phyloP scores from a whole-genome alignment of 2,888 invertebrate genomes.

The Zaprionus obscuricornis region DNA sequence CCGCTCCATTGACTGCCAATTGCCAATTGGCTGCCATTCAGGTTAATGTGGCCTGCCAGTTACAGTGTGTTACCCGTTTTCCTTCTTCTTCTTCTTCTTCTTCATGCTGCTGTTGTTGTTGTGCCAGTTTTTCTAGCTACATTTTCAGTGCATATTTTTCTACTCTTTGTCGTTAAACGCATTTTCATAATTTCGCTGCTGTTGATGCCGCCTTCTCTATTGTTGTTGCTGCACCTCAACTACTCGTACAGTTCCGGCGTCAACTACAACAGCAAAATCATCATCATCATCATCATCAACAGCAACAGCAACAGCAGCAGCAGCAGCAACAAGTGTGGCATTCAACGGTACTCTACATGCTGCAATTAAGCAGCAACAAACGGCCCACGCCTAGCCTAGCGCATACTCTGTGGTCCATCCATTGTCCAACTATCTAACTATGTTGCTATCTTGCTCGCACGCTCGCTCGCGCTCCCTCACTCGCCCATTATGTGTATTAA shows the following conservation, averaged over 20 bases:
- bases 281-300: no score
- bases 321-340: slow-evolving; percentile 60
- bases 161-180: slow-evolving; percentile 51
- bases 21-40: slow-evolving; percentile 68
- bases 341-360: slow-evolving; percentile 57
- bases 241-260: slow-evolving; percentile 74
- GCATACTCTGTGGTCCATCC: no score
- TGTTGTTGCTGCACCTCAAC: no score
- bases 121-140: slow-evolving; percentile 62
- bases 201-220: slow-evolving; percentile 2
- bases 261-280: slow-evolving; percentile 33
- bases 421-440: no score
- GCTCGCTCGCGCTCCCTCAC: background rate
- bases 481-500: slow-evolving; percentile 58
- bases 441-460: no score
- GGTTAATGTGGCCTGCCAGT: slow-evolving; percentile 66
- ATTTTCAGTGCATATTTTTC: slow-evolving; percentile 28
- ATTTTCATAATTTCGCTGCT: slow-evolving; percentile 67
- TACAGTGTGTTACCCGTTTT: slow-evolving; percentile 8
- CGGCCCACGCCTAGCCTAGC: no score
- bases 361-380: slow-evolving; percentile 59
- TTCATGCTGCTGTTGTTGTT: slow-evolving; percentile 41
- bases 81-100: background rate
- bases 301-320: background rate
- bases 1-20: slow-evolving; percentile 57